phyloP scores from a whole-genome alignment of 2,113 vertebrate species.

The Lanius ludovicianus region DNA sequence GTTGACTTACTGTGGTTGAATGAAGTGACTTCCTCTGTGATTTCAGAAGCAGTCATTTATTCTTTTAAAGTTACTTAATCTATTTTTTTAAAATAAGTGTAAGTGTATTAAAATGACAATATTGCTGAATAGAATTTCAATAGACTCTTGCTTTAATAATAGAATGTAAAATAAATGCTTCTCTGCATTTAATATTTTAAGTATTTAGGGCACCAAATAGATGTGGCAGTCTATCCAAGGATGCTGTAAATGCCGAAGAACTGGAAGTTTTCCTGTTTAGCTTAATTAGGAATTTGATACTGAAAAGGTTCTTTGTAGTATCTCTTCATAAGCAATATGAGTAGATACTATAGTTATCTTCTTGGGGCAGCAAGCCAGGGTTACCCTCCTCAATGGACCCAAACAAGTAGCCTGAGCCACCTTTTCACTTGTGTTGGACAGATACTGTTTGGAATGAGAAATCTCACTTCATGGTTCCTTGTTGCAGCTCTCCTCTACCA shows the following conservation, averaged over 20 bases:
- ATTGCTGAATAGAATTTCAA: background rate
- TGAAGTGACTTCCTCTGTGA: background rate
- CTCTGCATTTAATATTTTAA: background rate
- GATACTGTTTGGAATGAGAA: background rate
- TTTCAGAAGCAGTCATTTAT: background rate
- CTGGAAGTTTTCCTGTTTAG: background rate
- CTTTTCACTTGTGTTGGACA: background rate
- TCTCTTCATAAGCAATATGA: accelerated
- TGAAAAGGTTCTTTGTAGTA: background rate
- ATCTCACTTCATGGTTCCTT: background rate
- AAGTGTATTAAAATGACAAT: background rate
- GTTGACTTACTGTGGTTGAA: background rate
- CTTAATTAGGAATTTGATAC: background rate
- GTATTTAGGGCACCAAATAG: background rate
- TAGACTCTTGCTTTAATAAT: background rate
- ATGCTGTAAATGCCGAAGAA: background rate
- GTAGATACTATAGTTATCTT: background rate
- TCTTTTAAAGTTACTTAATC: background rate
- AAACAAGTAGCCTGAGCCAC: background rate
- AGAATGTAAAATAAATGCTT: background rate
- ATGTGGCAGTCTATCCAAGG: background rate
- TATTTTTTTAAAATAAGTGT: background rate
- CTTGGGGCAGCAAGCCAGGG: background rate
- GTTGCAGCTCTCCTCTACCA: accelerated
- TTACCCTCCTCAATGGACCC: background rate